These are phyloP conservation scores for Rhorus exstirpatorius DNA, from an alignment of 2,888 invertebrate species.

Conservation along the genomic window DNA sequence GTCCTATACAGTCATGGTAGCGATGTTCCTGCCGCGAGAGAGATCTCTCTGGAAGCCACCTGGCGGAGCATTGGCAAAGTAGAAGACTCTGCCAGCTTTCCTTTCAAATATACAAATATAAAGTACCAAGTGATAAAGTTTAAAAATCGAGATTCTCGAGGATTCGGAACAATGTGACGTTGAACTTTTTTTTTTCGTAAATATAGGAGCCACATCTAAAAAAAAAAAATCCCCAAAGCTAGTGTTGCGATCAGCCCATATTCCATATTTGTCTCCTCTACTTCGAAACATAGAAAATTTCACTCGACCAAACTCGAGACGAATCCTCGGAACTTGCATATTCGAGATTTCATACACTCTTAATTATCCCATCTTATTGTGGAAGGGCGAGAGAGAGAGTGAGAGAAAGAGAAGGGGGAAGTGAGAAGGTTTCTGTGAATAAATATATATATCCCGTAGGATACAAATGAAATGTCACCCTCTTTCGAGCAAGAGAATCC, in stretches of 20 bases:
- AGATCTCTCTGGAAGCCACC: neutral
- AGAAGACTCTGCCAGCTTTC: too few species aligned
- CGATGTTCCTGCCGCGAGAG: neutral
- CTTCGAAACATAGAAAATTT: neutral
- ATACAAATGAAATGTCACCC: slow-evolving; percentile 73
- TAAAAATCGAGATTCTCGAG: too few species aligned
- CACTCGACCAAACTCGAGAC: neutral
- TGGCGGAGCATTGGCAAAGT: too few species aligned
- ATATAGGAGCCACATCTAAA: neutral
- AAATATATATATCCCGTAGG: slow-evolving; percentile 43
- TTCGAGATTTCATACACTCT: slow-evolving; percentile 10
- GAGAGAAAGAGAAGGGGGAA: neutral
- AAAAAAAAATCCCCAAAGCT: too few species aligned
- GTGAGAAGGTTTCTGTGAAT: slow-evolving; percentile 45
- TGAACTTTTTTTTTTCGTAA: neutral
- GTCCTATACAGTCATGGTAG: neutral
- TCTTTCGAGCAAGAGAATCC: slow-evolving; percentile 67
- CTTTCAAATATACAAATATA: too few species aligned
- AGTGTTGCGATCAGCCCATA: too few species aligned
- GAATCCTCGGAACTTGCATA: neutral
- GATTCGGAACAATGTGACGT: too few species aligned
- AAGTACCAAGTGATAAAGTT: too few species aligned
- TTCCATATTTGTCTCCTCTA: too few species aligned
- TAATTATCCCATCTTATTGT: slow-evolving; percentile 20
- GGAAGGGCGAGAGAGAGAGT: neutral